Evolutionary conservation across 2,113 vertebrate species (phyloP), one percentile per base, ranked within the genome.

Genomic region (Otocyon megalotis): DNA sequence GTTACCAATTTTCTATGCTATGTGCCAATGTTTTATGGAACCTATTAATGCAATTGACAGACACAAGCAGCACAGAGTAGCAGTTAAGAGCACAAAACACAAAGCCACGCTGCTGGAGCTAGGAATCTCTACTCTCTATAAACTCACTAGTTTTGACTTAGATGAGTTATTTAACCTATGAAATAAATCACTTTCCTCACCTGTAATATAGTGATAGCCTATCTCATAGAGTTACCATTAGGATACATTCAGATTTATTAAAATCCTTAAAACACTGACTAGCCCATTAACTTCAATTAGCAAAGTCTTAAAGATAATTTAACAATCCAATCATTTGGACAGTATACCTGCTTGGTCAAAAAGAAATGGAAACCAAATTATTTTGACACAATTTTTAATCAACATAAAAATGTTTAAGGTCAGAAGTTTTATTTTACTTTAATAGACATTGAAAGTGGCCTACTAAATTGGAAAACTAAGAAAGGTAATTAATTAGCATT

Each of bases 371-470:
- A 72, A 92, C 35, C n/a, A 88, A 80, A 65, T 62, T 92, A 92
- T 63, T 96, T 82, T 90, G 67, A 93, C 32, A 85, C 16, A 43
- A 63, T 69, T n/a, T 91, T 71, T 67, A 95, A 94, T 50, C 11
- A 93, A 62, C 37, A 58, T 80, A 79, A 86, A 93, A 88, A 71
- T 91, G 3, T 92, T 86, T 71, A 93, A 65, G n/a, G 30, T 17
- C 74, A 10, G 3, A 94, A 58, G 20, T 95, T 97, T 71, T 72
- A 87, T 83, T 95, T 95, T 10, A 90, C 15, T 91, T 93, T 30
- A 97, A 28, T 11, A 43, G 62, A 93, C 10, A 86, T 81, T 81
- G 72, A 90, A 93, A 1, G 43, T 82, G 48, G 22, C 15, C 43
- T 67, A 63, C 32, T 62, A 90, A 92, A 93, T 2, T 74, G 28